phyloP scores from a whole-genome alignment of 2,888 invertebrate genomes.

The Nomada hirtipes region DNA sequence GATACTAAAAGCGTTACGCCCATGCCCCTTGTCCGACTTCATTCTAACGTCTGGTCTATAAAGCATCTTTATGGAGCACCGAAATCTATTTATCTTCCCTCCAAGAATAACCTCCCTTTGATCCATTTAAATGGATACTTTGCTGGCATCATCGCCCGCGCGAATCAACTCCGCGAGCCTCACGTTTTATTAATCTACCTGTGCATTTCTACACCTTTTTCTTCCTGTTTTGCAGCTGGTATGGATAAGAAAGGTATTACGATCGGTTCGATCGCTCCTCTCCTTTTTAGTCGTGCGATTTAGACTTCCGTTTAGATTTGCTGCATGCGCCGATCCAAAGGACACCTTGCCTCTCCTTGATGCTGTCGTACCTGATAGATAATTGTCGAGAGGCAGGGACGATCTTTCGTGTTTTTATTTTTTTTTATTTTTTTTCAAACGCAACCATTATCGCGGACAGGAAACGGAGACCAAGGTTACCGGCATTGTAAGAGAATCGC shows the following conservation, averaged over 20 bases:
- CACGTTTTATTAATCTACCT: slow-evolving; percentile 16
- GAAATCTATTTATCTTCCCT: slow-evolving; percentile 68
- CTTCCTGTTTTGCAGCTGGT: slow-evolving; percentile 20
- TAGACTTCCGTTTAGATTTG: neutral
- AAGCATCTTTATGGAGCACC: slow-evolving; percentile 59
- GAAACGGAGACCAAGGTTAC: slow-evolving; percentile 29
- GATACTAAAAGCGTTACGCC: slow-evolving; percentile 44
- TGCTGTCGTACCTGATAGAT: neutral
- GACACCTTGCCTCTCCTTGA: neutral
- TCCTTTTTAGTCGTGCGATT: too few species aligned
- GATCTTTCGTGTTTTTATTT: neutral
- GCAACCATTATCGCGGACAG: slow-evolving; percentile 10
- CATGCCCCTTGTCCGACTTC: slow-evolving; percentile 44
- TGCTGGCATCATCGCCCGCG: neutral
- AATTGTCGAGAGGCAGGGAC: slow-evolving; percentile 6
- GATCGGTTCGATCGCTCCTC: neutral
- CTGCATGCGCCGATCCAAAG: slow-evolving; percentile 2
- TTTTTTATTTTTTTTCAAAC: neutral
- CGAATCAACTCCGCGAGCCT: slow-evolving; percentile 45
- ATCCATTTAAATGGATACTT: slow-evolving; percentile 54
- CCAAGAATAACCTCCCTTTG: slow-evolving; percentile 67
- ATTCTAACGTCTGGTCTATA: slow-evolving; percentile 55
- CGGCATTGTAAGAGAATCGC: slow-evolving; percentile 1
- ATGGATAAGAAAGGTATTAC: slow-evolving; percentile 46
- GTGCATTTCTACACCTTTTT: neutral